Percentiles rank a stretch among this genome's conserved stretches.
Evolutionary conservation across 2,797 vertebrate species (phyloP).

Genomic region (Scolopax bukidnonensis): DNA sequence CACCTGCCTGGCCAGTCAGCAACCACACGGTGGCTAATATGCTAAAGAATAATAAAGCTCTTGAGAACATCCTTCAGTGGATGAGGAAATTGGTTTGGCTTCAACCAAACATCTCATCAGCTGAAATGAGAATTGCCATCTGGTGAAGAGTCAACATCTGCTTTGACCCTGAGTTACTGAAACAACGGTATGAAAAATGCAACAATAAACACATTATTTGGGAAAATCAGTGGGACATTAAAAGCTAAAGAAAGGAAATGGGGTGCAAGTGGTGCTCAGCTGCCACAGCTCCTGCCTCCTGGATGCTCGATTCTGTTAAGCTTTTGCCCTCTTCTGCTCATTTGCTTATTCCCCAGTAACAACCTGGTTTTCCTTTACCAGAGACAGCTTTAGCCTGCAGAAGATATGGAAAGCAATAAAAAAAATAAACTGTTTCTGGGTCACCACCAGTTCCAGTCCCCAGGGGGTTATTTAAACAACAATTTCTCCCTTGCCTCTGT

Average conservation of each 20-base stretch:
- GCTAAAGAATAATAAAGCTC: background rate
- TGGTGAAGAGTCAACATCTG: background rate
- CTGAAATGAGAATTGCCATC: background rate
- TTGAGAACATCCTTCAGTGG: background rate
- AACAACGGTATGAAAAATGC: background rate
- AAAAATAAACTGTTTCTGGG: slow-evolving; percentile 73
- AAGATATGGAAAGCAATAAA: slow-evolving; percentile 74
- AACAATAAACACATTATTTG: background rate
- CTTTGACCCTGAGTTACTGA: background rate
- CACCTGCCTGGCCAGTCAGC: background rate
- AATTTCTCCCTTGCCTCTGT: slow-evolving; percentile 50
- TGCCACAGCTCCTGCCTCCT: background rate
- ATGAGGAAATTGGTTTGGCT: background rate
- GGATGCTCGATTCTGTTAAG: background rate
- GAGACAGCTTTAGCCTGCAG: slow-evolving; percentile 49
- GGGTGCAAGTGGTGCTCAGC: background rate
- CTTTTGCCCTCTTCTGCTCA: background rate
- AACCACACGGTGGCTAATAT: background rate
- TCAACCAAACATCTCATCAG: background rate
- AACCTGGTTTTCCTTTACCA: slow-evolving; percentile 27
- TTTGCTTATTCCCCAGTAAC: slow-evolving; percentile 30
- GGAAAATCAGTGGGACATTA: background rate
- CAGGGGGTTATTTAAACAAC: slow-evolving; percentile 61
- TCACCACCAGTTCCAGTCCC: slow-evolving; percentile 71
- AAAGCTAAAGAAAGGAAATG: background rate